Evolutionary conservation across 2,113 vertebrate genomes (phyloP).

Genomic region (Nothoprocta perdicaria): DNA sequence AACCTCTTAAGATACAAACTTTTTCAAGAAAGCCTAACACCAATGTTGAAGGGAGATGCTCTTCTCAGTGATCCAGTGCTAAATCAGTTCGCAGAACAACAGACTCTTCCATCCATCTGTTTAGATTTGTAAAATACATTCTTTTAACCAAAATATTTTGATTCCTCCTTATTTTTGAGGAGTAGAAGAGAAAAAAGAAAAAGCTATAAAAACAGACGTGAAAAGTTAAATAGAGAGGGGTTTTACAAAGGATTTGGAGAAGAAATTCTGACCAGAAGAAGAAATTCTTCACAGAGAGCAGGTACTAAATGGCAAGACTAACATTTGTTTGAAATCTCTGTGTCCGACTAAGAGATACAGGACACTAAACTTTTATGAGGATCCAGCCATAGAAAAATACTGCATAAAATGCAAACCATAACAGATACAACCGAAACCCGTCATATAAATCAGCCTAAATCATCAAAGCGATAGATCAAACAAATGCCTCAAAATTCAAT

Average conservation of each 20-base stretch:
- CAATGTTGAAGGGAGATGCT: constrained; percentile 33
- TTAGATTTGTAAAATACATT: constrained; percentile 34
- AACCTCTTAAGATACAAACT: constrained; percentile 39
- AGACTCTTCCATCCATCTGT: constrained; percentile 19
- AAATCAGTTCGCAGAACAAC: constrained; percentile 25
- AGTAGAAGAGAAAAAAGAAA: not conserved
- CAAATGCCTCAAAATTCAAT: constrained; percentile 69
- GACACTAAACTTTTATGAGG: constrained; percentile 20
- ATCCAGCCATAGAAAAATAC: constrained; percentile 29
- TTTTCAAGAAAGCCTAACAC: not conserved
- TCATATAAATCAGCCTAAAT: constrained; percentile 72
- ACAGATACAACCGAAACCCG: constrained; percentile 51
- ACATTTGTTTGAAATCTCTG: constrained; percentile 42
- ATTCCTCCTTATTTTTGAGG: constrained; percentile 14
- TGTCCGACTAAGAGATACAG: constrained; percentile 11
- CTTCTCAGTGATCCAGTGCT: not conserved
- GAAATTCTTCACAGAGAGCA: constrained; percentile 34
- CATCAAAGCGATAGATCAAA: constrained; percentile 74
- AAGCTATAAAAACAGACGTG: constrained; percentile 18
- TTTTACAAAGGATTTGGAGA: not conserved
- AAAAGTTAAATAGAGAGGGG: not conserved
- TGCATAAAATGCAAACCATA: constrained; percentile 56
- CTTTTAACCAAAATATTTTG: constrained; percentile 47
- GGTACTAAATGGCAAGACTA: constrained; percentile 43
- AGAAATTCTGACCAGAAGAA: not conserved